These are phyloP conservation scores for Zosterops lateralis DNA, from an alignment of 2,113 vertebrate genomes.

Conservation along the genomic window DNA sequence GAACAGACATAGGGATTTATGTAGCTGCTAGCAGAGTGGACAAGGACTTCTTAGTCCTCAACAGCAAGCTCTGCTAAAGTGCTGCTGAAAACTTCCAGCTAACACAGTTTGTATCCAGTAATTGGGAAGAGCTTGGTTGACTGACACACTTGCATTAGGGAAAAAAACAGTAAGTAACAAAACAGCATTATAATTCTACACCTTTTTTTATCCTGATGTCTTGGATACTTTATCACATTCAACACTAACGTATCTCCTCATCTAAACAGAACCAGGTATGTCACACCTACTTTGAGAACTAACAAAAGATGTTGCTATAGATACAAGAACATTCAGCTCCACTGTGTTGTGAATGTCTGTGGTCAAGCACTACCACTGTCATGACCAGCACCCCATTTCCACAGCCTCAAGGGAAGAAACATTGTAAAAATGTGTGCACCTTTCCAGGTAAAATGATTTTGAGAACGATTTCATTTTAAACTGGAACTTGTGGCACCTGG, in stretches of 20 bases:
- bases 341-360: not conserved
- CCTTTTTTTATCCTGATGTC: not conserved
- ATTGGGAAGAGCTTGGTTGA: not conserved
- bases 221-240: not conserved
- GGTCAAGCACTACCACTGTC: not conserved
- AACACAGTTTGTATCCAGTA: not conserved
- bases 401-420: not conserved
- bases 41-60: not conserved
- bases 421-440: not conserved
- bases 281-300: not conserved
- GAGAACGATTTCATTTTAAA: not conserved
- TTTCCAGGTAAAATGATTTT: not conserved
- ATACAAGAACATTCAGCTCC: not conserved
- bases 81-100: not conserved
- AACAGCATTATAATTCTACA: not conserved
- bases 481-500: not conserved
- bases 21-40: not conserved
- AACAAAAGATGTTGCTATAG: not conserved
- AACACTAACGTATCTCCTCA: not conserved
- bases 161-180: not conserved
- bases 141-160: not conserved
- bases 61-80: not conserved
- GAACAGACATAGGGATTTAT: not conserved
- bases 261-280: not conserved
- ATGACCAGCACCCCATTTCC: not conserved